phyloP scores from a whole-genome alignment of 2,888 invertebrate genomes.

The Acrobasis repandana region DNA sequence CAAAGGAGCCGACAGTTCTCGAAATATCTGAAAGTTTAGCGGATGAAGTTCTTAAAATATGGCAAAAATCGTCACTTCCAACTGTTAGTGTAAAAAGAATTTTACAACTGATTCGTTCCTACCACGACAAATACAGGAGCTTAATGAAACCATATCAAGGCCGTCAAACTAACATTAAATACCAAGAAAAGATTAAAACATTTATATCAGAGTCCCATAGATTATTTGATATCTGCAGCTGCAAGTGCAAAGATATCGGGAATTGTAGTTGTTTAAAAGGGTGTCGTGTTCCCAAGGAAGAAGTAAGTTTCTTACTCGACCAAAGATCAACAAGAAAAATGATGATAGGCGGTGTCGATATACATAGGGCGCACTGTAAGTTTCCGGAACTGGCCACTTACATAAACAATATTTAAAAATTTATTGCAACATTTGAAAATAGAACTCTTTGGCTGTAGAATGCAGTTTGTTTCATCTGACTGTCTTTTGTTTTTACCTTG shows the following conservation, averaged over 20 bases:
- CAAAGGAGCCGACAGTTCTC: conserved; percentile 23
- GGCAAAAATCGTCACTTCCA: conserved; percentile 24
- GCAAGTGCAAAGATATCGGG: conserved; percentile 18
- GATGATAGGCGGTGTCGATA: conserved; percentile 23
- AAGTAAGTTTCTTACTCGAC: conserved; percentile 19
- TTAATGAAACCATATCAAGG: conserved; percentile 25
- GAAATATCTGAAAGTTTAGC: conserved; percentile 23
- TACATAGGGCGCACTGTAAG: too few relatives aligned
- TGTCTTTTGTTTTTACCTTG: too few relatives aligned
- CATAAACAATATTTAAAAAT: too few relatives aligned
- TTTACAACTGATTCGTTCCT: conserved; percentile 21
- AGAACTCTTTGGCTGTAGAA: too few relatives aligned
- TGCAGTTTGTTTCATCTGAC: too few relatives aligned
- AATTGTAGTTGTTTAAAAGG: conserved; percentile 20
- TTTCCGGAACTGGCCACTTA: too few relatives aligned
- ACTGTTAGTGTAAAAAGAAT: conserved; percentile 22
- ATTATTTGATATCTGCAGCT: conserved; percentile 19
- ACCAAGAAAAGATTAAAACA: conserved; percentile 22
- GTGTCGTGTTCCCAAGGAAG: conserved; percentile 18
- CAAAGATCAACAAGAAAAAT: conserved; percentile 22
- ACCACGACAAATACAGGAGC: conserved; percentile 24
- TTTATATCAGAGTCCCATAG: conserved; percentile 18
- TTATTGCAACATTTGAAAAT: too few relatives aligned
- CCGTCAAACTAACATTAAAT: conserved; percentile 24
- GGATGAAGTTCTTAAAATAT: conserved; percentile 10